A percentile compares a stretch with the other conserved stretches of the same genome.
phyloP scores from a whole-genome alignment of 2,797 vertebrate genomes.

The Premnoplex brunnescens region DNA sequence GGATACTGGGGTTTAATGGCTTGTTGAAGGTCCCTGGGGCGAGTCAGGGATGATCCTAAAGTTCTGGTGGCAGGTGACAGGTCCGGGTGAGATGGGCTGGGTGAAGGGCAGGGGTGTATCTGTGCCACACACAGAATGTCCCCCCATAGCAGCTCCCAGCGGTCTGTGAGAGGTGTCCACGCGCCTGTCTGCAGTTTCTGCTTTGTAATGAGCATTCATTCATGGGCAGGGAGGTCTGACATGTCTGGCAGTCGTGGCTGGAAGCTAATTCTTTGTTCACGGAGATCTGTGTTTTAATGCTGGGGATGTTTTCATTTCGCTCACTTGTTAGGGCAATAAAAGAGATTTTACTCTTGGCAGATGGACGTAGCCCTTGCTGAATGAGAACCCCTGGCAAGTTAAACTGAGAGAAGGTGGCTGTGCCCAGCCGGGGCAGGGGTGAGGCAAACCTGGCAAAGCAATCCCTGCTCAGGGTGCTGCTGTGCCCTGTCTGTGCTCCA shows the following conservation, averaged over 20 bases:
- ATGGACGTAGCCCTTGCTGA: neutral
- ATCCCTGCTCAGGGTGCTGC: neutral
- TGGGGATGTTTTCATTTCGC: slow-evolving; percentile 25
- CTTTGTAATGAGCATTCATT: neutral
- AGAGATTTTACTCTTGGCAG: slow-evolving; percentile 37
- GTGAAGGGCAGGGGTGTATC: rapidly evolving
- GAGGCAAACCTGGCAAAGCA: neutral
- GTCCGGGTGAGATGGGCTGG: neutral
- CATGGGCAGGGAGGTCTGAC: neutral
- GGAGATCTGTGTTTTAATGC: slow-evolving; percentile 3
- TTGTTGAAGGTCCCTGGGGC: neutral
- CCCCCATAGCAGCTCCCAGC: neutral
- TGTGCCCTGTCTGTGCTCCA: neutral
- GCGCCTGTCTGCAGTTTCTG: neutral
- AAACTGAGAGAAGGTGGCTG: neutral
- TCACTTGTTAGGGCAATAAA: slow-evolving; percentile 25
- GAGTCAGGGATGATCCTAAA: neutral
- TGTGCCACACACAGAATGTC: rapidly evolving
- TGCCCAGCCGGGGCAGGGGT: neutral
- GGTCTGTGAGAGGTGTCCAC: neutral
- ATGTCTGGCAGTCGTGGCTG: slow-evolving; percentile 10
- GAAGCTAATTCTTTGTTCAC: slow-evolving; percentile 14
- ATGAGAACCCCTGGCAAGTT: neutral
- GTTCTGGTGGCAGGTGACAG: neutral
- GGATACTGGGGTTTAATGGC: neutral